A percentile compares a stretch with the other conserved stretches of the same genome.
These are phyloP conservation scores for Petromus typicus DNA, from an alignment of 2,113 vertebrate genomes.

Conservation along the genomic window DNA sequence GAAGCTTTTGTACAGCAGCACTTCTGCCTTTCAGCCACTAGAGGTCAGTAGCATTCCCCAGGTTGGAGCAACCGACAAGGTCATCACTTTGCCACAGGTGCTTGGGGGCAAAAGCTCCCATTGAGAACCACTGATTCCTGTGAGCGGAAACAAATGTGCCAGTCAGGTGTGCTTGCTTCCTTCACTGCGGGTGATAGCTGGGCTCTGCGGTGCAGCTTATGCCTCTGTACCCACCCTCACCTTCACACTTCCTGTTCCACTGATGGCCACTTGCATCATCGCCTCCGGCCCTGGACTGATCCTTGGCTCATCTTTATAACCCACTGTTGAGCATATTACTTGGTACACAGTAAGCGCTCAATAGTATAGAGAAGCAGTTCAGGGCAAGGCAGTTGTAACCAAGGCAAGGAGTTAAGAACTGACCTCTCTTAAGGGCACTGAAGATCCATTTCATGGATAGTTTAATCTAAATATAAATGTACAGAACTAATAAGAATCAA, in stretches of 20 bases:
- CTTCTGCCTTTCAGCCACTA: neutral
- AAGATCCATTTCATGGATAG: neutral
- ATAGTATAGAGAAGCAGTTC: neutral
- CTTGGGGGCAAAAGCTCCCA: too few relatives aligned
- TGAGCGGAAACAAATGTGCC: fast-evolving
- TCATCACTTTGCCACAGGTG: neutral
- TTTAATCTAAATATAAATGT: neutral
- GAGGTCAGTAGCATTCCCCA: neutral
- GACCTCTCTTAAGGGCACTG: neutral
- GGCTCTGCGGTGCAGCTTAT: neutral
- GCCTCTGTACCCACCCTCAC: neutral
- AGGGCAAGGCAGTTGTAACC: neutral
- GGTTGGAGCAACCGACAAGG: neutral
- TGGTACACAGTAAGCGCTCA: neutral
- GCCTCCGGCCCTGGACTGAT: neutral
- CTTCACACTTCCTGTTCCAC: too few relatives aligned
- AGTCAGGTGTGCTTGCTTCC: neutral
- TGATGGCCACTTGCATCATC: neutral
- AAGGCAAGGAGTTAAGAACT: neutral
- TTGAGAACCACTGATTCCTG: fast-evolving
- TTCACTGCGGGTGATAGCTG: neutral
- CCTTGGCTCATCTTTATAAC: neutral
- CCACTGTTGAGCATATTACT: neutral
- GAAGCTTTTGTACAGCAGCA: fast-evolving
- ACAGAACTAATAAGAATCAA: neutral